Evolutionary conservation across 1,140 invertebrate species (phyloP).

Genomic region (Olivierus martensii): DNA sequence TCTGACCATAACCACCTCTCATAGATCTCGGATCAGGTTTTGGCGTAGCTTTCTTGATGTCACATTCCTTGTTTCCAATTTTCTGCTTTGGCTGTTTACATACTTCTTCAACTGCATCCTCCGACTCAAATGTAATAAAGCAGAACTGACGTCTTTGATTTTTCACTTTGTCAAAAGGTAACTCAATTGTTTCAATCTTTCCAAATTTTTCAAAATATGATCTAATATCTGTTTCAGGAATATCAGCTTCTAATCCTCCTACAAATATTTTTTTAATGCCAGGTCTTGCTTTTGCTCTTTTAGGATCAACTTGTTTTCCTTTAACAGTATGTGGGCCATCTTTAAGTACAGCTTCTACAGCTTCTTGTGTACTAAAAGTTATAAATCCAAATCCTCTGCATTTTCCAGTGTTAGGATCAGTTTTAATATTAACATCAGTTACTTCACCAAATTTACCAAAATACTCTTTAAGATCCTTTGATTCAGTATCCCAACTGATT

Average conservation of each 20-base stretch:
- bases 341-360: constrained; percentile 74
- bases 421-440: constrained; percentile 86
- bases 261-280: constrained; percentile 79
- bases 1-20: constrained; percentile 20
- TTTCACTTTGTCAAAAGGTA: constrained; percentile 92
- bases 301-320: constrained; percentile 87
- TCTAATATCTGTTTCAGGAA: constrained; percentile 84
- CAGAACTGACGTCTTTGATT: constrained; percentile 90
- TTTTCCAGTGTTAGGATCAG: constrained; percentile 74
- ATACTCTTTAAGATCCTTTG: constrained; percentile 84
- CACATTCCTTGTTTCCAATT: constrained; percentile 83
- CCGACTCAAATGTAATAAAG: constrained; percentile 88
- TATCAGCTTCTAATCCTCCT: constrained; percentile 75
- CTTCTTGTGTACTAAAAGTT: constrained; percentile 73
- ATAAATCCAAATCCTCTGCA: constrained; percentile 91
- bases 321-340: constrained; percentile 73
- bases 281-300: constrained; percentile 82
- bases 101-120: constrained; percentile 79
- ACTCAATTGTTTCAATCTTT: constrained; percentile 81
- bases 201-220: constrained; percentile 80
- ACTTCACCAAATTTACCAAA: constrained; percentile 81
- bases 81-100: constrained; percentile 82
- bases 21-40: constrained; percentile 33
- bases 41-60: constrained; percentile 86
- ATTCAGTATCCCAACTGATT: constrained; percentile 15